Percentiles rank a stretch among this genome's conserved stretches.
Evolutionary conservation across 2,888 invertebrate species (phyloP).

Genomic region (Amphipyra berbera): DNA sequence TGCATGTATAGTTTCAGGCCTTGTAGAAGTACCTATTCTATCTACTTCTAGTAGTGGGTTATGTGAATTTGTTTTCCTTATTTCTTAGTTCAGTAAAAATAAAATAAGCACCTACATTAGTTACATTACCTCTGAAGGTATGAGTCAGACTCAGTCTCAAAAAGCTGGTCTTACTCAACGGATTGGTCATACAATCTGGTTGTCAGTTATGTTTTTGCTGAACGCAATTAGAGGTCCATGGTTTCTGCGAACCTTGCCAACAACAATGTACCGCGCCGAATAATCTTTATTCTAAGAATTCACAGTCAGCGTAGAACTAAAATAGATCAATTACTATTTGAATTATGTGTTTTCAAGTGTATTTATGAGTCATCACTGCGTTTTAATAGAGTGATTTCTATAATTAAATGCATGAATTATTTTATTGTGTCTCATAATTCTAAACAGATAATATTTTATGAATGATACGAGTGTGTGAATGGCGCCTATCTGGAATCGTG

Average conservation of each 20-base stretch:
- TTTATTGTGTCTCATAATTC: slow-evolving; percentile 46
- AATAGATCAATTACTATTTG: slow-evolving; percentile 62
- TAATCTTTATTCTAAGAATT: slow-evolving; percentile 68
- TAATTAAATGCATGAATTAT: slow-evolving; percentile 38
- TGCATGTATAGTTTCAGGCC: slow-evolving; percentile 4
- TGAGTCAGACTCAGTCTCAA: slow-evolving; percentile 80
- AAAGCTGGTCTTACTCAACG: slow-evolving; percentile 76
- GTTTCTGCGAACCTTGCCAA: slow-evolving; percentile 67
- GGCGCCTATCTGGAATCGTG: slow-evolving; percentile 28
- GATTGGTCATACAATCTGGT: slow-evolving; percentile 80
- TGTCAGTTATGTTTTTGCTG: slow-evolving; percentile 80
- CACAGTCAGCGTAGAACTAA: slow-evolving; percentile 57
- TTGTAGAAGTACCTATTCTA: slow-evolving; percentile 15
- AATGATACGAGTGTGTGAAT: slow-evolving; percentile 38
- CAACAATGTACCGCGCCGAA: slow-evolving; percentile 65
- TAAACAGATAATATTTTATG: slow-evolving; percentile 44
- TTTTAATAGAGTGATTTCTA: slow-evolving; percentile 28
- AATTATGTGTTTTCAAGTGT: slow-evolving; percentile 49
- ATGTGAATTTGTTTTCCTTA: slow-evolving; percentile 26
- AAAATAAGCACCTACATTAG: slow-evolving; percentile 24
- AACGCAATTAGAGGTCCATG: slow-evolving; percentile 76
- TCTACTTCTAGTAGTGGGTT: slow-evolving; percentile 5
- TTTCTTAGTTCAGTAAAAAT: slow-evolving; percentile 24
- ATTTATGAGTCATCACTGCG: slow-evolving; percentile 43
- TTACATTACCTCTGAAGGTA: slow-evolving; percentile 41